Base-by-base conservation (phyloP, 2,888 invertebrate species). In the Ernsta delagoae region DNA sequence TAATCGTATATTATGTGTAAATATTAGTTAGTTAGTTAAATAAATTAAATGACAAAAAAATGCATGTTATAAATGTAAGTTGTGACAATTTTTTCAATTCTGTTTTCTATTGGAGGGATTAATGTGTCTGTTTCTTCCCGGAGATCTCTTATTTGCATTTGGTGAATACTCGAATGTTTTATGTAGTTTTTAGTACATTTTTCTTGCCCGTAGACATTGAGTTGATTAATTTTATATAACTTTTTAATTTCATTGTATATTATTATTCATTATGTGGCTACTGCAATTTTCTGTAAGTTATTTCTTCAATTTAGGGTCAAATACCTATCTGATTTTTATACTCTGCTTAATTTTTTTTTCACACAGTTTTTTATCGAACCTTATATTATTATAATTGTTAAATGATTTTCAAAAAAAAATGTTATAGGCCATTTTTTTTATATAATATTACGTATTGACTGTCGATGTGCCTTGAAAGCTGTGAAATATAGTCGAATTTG, bases 71-170 rank as follows among this genome's bases (percentile, higher is more conserved):
- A n/a, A n/a, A n/a, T n/a, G n/a, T n/a, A n/a, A 16, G 16, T 16
- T 16, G 16, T 16, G 16, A 16, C 16, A 16, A 16, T 16, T 16
- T 16, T 16, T 16, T 16, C 16, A 16, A 31, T 53, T 63, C 56
- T 61, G n/a, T 48, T 57, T 36, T 45, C 53, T 53, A 45, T 12
- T 43, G 53, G 39, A 65, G 65, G 63, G n/a, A 60, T 16, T 59
- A 59, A 69, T 70, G 73, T 75, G 78, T 66, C 63, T 56, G 70
- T 72, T 62, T 66, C 71, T 69, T 70, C 70, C 73, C 75, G 70
- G 63, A 83, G 87, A 87, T 87, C 88, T 88, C 87, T 84, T 69
- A 11, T 73, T 76, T 82, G 87, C 87, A 87, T 87, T 86, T 87
- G 76, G 74, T 73, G 74, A 74, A 78, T 76, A 77, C 78, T 82